Evolutionary conservation across 2,888 invertebrate species (phyloP), one percentile per base, ranked within the genome.

Genomic region (Griposia aprilina): DNA sequence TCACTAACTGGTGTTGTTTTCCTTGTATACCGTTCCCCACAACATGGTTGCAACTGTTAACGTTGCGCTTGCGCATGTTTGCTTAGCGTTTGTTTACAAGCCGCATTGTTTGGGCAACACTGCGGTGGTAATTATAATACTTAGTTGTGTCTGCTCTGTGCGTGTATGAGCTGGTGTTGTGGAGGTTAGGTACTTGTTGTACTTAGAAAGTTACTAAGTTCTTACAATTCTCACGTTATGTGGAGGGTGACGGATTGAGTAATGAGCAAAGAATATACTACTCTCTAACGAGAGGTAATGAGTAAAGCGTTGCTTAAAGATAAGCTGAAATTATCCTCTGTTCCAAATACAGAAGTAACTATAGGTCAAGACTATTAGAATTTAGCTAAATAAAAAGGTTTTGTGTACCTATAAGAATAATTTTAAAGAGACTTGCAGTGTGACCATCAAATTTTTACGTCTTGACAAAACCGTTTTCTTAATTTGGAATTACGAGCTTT

Each of bases 31-130:
- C 77, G 74, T 82, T 82, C 62, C 50, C 68, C 60, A 83, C 83
- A 86, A 88, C 83, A 86, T 75, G 78, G 76, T 81, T 79, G 73
- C 76, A 74, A 67, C 70, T 74, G 70, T 77, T 72, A 76, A 75
- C 62, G 63, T 20, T 80, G 87, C 84, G 84, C 81, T 55, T 23
- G 80, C 78, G 89, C 87, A 80, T 85, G 79, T 88, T 87, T 89
- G 75, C 79, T 80, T 48, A 67, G 72, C 82, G 78, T 72, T 45
- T 78, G 72, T 79, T 76, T 76, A 74, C 73, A 60, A 55, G 67
- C 73, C 65, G 75, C 74, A 81, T 88, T 89, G 89, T 82, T 84
- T 80, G 81, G 66, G 55, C 81, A 81, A 82, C 80, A 76, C 72
- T 57, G 75, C 45, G 50, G 77, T 36, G 82, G 81, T 88, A 82